Conservation (phyloP, 2,888 invertebrate genomes). For the Eilema caniola region DNA sequence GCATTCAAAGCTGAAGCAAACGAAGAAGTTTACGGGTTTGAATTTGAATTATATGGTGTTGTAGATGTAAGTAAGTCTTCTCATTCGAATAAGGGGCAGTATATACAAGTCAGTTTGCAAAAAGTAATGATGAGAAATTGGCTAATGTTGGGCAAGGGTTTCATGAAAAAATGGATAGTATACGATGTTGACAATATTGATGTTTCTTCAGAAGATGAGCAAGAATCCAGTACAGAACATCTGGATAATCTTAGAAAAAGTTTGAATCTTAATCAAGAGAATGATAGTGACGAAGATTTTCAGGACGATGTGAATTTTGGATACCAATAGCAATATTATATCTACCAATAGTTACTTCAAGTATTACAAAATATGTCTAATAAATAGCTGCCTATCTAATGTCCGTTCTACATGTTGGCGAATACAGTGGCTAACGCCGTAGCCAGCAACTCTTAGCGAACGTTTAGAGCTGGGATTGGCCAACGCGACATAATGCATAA, state of each 20-base stretch:
- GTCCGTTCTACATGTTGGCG: too few relatives aligned
- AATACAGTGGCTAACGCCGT: too few relatives aligned
- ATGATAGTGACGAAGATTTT: conserved; percentile 63
- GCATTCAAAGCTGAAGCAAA: conserved; percentile 63
- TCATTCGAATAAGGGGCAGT: conserved; percentile 75
- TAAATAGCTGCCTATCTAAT: too few relatives aligned
- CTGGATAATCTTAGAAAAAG: conserved; percentile 41
- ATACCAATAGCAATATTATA: conserved; percentile 15
- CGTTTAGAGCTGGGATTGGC: too few relatives aligned
- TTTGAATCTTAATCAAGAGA: conserved; percentile 49
- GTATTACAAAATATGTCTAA: too few relatives aligned
- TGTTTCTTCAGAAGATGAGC: conserved; percentile 71
- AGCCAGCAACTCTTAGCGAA: too few relatives aligned
- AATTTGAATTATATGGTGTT: conserved; percentile 74
- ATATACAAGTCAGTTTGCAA: conserved; percentile 67
- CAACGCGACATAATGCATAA: not conserved
- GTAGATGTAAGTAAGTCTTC: conserved; percentile 57
- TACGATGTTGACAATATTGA: conserved; percentile 74
- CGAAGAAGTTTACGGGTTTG: conserved; percentile 69
- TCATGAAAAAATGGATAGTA: conserved; percentile 70
- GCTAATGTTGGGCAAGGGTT: conserved; percentile 66
- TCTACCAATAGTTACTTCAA: not conserved
- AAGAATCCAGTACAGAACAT: conserved; percentile 32
- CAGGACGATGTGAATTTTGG: conserved; percentile 36
- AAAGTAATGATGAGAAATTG: conserved; percentile 71